Percentiles rank a stretch among this genome's conserved stretches.
phyloP scores from a whole-genome alignment of 2,888 invertebrate species.

The Dasypolia templi region DNA sequence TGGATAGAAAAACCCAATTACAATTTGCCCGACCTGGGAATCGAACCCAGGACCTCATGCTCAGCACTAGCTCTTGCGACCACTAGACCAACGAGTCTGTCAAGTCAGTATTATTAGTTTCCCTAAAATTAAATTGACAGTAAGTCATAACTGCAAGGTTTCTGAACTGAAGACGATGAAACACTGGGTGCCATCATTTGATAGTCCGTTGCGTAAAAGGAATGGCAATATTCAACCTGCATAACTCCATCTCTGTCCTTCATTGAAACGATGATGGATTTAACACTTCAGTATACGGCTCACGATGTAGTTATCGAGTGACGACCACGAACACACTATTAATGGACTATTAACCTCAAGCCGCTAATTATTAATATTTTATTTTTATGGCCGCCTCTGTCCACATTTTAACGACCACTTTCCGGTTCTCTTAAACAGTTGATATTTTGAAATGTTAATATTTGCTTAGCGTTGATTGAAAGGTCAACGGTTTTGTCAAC shows the following conservation, averaged over 20 bases:
- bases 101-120: too few species aligned
- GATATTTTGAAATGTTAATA: constrained; percentile 83
- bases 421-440: constrained; percentile 82
- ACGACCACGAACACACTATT: constrained; percentile 74
- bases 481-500: constrained; percentile 80
- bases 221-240: neutral
- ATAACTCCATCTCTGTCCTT: constrained; percentile 16
- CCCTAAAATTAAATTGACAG: too few species aligned
- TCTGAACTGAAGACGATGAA: too few species aligned
- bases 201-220: constrained; percentile 5
- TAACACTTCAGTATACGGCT: constrained; percentile 29
- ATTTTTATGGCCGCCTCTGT: constrained; percentile 83
- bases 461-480: constrained; percentile 84
- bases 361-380: constrained; percentile 88
- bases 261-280: constrained; percentile 28
- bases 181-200: too few species aligned
- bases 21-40: too few species aligned
- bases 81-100: too few species aligned
- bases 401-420: constrained; percentile 84
- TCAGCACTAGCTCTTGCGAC: too few species aligned
- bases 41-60: too few species aligned
- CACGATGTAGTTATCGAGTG: constrained; percentile 58
- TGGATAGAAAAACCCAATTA: too few species aligned
- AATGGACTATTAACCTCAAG: constrained; percentile 85
- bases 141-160: constrained; percentile 64